Base-by-base conservation (phyloP, 2,113 vertebrate genomes). In the Herpetotheres cachinnans region DNA sequence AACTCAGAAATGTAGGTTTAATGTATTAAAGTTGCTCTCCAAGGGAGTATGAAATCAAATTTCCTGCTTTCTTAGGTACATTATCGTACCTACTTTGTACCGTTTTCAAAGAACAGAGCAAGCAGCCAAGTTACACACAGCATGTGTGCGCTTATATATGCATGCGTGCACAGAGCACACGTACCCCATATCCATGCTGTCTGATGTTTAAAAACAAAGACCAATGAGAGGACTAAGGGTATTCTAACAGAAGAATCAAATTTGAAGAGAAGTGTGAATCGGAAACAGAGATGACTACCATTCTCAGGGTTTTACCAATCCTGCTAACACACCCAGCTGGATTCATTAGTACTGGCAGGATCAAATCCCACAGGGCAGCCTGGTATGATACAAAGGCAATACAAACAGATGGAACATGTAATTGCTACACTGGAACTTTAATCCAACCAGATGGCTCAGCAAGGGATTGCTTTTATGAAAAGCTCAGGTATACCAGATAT, bases 371-470 rank as follows among this genome's bases (percentile, higher is more conserved):
- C 81, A 36, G 70, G 84, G 78, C 71, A 86, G 78, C 67, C 63
- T 87, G 58, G 7, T n/a, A 46, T 11, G 50, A 46, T 27, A 84
- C 77, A 61, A 84, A 84, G 72, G 82, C 86, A 93, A 79, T 15
- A 62, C 82, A 95, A 86, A 55, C 86, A 97, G 97, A 97, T 95
- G 81, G 94, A 95, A 90, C 40, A 16, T 27, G 86, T 61, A 95
- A 89, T 73, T 80, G 84, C 91, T 73, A 46, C 78, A 47, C 78
- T 66, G 84, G 56, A 94, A 94, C 93, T 93, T 94, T 16, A 90
- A 89, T 94, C 94, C 91, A 94, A 66, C 30, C 91, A 94, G 93
- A 96, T 95, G 86, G 95, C 84, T 74, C 94, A 90, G 84, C 62
- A 86, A 91, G 78, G 84, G 93, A 95, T 22, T 63, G 62, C 73